These are phyloP conservation scores for Macroramphosus scolopax DNA, from an alignment of 2,797 vertebrate genomes.

Conservation along the genomic window DNA sequence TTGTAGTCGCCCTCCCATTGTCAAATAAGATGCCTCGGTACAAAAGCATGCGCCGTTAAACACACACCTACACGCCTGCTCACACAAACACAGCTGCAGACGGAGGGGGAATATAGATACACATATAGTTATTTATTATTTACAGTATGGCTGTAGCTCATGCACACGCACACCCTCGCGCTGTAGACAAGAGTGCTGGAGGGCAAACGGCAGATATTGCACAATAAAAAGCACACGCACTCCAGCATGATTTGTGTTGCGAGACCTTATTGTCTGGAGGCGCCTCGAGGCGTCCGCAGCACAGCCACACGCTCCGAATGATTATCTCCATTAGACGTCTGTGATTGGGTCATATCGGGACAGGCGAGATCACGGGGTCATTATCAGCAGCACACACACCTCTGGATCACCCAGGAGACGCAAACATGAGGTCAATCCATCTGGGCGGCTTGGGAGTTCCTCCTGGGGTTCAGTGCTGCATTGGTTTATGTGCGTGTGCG, in stretches of 20 bases:
- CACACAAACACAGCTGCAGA: slow-evolving; percentile 4
- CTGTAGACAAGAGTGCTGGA: slow-evolving; percentile 30
- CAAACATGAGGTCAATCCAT: slow-evolving; percentile 11
- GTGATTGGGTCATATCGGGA: slow-evolving; percentile 40
- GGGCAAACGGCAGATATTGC: slow-evolving; percentile 49
- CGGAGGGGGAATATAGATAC: slow-evolving; percentile 9
- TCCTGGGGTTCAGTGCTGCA: slow-evolving; percentile 3
- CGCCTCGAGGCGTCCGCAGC: slow-evolving; percentile 35
- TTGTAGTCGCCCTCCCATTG: slow-evolving; percentile 13
- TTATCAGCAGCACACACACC: slow-evolving; percentile 16
- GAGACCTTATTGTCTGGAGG: slow-evolving; percentile 31
- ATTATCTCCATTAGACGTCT: slow-evolving; percentile 60
- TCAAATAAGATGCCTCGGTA: slow-evolving; percentile 14
- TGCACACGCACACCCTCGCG: slow-evolving; percentile 22
- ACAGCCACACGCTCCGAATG: slow-evolving; percentile 44
- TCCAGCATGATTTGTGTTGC: slow-evolving; percentile 23
- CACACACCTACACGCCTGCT: slow-evolving; percentile 13
- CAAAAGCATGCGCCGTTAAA: slow-evolving; percentile 21
- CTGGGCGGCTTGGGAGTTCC: slow-evolving; percentile 12
- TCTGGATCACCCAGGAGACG: slow-evolving; percentile 13
- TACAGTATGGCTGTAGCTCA: slow-evolving; percentile 21
- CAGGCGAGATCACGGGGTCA: slow-evolving; percentile 46
- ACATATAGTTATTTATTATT: slow-evolving; percentile 43
- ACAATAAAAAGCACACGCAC: slow-evolving; percentile 24
- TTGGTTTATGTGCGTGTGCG: slow-evolving; percentile 17